A percentile compares a stretch with the other conserved stretches of the same genome.
Conservation (phyloP, 2,113 vertebrate genomes). For the Dicentrarchus labrax region DNA sequence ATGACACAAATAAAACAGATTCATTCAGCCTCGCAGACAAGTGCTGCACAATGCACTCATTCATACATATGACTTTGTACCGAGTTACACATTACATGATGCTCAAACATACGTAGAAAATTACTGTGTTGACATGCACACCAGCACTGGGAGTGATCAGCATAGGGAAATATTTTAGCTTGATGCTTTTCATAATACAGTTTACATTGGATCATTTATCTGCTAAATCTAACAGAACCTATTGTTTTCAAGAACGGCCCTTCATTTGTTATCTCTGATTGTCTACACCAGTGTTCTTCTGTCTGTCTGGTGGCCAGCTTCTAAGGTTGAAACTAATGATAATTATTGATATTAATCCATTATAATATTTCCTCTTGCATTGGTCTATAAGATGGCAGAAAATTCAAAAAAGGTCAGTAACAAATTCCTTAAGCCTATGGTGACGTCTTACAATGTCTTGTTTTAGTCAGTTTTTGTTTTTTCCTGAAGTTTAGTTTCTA, state of each 20-base stretch:
- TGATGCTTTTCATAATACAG: neutral
- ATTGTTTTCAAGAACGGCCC: neutral
- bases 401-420: no score
- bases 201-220: neutral
- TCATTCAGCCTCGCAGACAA: neutral
- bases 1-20: conserved; percentile 24
- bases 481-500: no score
- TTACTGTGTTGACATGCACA: neutral
- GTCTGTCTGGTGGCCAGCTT: no score
- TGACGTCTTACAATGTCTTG: no score
- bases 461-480: no score
- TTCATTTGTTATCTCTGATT: neutral
- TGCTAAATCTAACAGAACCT: neutral
- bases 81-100: neutral
- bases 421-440: no score
- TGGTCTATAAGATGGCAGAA: no score
- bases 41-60: conserved; percentile 10
- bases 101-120: neutral
- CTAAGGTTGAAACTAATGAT: no score
- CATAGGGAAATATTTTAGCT: neutral
- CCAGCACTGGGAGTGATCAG: neutral
- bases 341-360: no score
- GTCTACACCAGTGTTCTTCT: neutral
- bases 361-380: no score
- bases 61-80: neutral